A percentile compares a stretch with the other conserved stretches of the same genome.
phyloP scores from a whole-genome alignment of 2,113 vertebrate genomes.

The Silurus meridionalis region DNA sequence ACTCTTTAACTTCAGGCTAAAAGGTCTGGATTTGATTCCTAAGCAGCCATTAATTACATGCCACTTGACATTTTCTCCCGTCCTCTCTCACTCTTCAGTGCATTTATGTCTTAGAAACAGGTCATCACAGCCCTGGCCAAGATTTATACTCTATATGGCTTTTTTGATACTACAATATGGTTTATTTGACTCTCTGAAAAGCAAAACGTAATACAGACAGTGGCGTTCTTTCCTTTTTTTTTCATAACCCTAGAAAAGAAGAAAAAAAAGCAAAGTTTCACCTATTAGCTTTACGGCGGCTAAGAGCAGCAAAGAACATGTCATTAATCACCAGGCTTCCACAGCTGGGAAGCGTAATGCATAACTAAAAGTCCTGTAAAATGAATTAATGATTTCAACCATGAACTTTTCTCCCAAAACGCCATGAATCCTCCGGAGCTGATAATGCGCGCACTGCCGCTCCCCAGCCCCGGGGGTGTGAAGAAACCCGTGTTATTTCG shows the following conservation, averaged over 20 bases:
- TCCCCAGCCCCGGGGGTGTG: conserved; percentile 83
- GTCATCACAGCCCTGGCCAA: conserved; percentile 14
- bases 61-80: background rate
- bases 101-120: conserved; percentile 33
- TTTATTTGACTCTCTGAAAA: conserved; percentile 60
- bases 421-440: conserved; percentile 89
- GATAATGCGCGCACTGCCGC: conserved; percentile 74
- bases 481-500: conserved; percentile 90
- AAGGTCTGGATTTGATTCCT: conserved; percentile 24
- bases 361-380: conserved; percentile 95
- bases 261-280: conserved; percentile 48
- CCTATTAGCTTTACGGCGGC: conserved; percentile 53
- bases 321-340: conserved; percentile 85
- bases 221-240: conserved; percentile 54
- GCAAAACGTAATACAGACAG: conserved; percentile 63
- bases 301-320: conserved; percentile 58
- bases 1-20: conserved; percentile 13
- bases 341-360: conserved; percentile 88
- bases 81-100: conserved; percentile 23
- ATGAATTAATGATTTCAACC: conserved; percentile 97
- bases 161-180: conserved; percentile 52
- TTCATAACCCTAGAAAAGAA: conserved; percentile 23
- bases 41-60: conserved; percentile 10
- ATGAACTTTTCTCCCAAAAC: conserved; percentile 96
- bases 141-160: conserved; percentile 51